Conservation (phyloP, 1,140 invertebrate species). For the Pemphigus obesinymphae region DNA sequence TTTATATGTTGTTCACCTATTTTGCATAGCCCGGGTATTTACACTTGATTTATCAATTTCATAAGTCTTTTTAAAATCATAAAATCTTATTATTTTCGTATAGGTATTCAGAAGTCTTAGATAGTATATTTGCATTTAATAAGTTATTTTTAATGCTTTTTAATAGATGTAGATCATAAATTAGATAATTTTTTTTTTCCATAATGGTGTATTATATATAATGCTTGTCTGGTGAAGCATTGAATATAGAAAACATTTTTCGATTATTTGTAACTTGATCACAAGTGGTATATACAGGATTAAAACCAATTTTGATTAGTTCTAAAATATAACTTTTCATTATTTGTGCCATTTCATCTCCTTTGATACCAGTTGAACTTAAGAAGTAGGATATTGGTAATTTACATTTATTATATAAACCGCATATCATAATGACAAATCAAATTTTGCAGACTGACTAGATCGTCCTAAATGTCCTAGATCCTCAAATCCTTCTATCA, state of each 20-base stretch:
- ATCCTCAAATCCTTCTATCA: slow-evolving; percentile 47
- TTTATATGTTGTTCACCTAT: background rate
- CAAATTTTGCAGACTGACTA: background rate
- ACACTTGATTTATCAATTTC: background rate
- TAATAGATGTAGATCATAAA: too few species aligned
- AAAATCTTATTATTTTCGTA: too few species aligned
- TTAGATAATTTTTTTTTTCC: too few species aligned
- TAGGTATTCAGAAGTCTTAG: too few species aligned
- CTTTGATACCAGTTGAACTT: background rate
- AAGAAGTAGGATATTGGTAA: background rate
- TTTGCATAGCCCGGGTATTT: background rate
- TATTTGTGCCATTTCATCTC: background rate
- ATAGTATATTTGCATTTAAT: too few species aligned
- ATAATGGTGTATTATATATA: too few species aligned
- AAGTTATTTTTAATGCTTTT: too few species aligned
- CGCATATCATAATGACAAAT: background rate
- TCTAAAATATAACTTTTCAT: background rate
- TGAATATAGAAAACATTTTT: too few species aligned
- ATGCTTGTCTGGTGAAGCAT: too few species aligned
- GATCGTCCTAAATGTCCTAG: slow-evolving; percentile 42
- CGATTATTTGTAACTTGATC: too few species aligned
- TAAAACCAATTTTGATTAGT: background rate
- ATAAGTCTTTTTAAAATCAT: background rate
- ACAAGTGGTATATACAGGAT: too few species aligned
- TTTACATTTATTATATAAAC: background rate